phyloP scores from a whole-genome alignment of 2,113 vertebrate genomes.

The Bagarius yarrelli region DNA sequence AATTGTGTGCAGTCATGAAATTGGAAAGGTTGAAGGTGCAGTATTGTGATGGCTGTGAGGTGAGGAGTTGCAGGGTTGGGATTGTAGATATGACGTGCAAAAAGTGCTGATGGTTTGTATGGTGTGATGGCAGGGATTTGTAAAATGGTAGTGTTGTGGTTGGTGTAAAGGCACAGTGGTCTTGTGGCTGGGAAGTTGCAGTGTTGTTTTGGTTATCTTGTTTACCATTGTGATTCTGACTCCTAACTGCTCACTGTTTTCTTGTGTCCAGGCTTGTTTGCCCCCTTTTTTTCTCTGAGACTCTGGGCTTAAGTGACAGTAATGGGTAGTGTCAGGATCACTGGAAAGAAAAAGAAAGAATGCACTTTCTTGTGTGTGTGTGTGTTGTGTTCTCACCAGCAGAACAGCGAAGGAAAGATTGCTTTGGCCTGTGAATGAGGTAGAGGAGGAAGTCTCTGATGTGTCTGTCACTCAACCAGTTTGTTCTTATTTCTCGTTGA shows the following conservation, averaged over 20 bases:
- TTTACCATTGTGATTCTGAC: conserved; percentile 14
- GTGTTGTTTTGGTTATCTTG: conserved; percentile 20
- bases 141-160: not conserved
- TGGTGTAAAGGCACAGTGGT: not conserved
- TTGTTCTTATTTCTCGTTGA: conserved; percentile 15
- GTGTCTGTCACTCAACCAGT: conserved; percentile 26
- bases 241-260: conserved; percentile 48
- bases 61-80: not conserved
- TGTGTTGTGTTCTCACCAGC: conserved; percentile 18
- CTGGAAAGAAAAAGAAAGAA: conserved; percentile 67
- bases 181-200: conserved; percentile 29
- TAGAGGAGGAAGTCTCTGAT: conserved; percentile 17
- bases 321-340: conserved; percentile 77
- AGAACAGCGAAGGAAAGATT: conserved; percentile 27
- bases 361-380: conserved; percentile 33
- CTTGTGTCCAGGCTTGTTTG: conserved; percentile 49
- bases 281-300: conserved; percentile 9
- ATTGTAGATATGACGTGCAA: no score
- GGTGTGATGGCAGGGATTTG: not conserved
- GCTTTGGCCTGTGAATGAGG: conserved; percentile 18
- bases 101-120: conserved; percentile 1
- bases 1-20: not conserved
- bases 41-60: no score
- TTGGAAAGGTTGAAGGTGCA: not conserved
- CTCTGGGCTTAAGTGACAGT: conserved; percentile 71